A percentile compares a stretch with the other conserved stretches of the same genome.
Evolutionary conservation across 2,113 vertebrate species (phyloP).

Genomic region (Nannobrachium achirus): DNA sequence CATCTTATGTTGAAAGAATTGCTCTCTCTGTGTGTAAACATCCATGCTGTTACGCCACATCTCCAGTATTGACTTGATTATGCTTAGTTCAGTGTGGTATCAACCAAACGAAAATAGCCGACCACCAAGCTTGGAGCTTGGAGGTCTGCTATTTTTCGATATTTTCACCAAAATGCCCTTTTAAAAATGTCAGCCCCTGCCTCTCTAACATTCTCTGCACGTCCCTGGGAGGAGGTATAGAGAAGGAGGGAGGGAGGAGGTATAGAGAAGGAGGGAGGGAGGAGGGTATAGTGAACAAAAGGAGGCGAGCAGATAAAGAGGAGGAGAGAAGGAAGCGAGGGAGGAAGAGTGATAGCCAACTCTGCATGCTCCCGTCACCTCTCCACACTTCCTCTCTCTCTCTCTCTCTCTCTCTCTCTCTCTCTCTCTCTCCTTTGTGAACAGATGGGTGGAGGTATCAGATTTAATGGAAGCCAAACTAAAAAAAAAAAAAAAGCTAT

Average conservation of each 20-base stretch:
- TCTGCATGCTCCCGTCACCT: slow-evolving; percentile 48
- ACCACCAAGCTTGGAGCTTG: too few species aligned
- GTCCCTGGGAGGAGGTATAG: slow-evolving; percentile 16
- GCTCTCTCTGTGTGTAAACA: too few species aligned
- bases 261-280: slow-evolving; percentile 55
- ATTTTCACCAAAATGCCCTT: too few species aligned
- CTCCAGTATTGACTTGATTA: too few species aligned
- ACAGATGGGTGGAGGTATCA: slow-evolving; percentile 78
- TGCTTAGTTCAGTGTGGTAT: too few species aligned
- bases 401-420: slow-evolving; percentile 1
- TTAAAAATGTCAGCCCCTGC: too few species aligned
- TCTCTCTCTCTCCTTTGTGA: slow-evolving; percentile 49
- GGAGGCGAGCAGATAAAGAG: slow-evolving; percentile 35
- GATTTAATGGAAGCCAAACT: slow-evolving; percentile 65
- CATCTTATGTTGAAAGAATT: too few species aligned
- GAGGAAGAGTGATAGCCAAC: slow-evolving; percentile 51
- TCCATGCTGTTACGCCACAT: too few species aligned
- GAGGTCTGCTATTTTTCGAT: too few species aligned
- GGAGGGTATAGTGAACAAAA: not conserved
- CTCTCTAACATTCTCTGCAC: too few species aligned
- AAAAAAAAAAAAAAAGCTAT: slow-evolving; percentile 32
- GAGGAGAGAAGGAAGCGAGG: slow-evolving; percentile 44
- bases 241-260: slow-evolving; percentile 23
- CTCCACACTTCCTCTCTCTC: slow-evolving; percentile 19
- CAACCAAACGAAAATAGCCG: too few species aligned